Percentiles rank a stretch among this genome's conserved stretches.
Conservation (phyloP, 2,113 vertebrate species). For the Rhinoptilus africanus region DNA sequence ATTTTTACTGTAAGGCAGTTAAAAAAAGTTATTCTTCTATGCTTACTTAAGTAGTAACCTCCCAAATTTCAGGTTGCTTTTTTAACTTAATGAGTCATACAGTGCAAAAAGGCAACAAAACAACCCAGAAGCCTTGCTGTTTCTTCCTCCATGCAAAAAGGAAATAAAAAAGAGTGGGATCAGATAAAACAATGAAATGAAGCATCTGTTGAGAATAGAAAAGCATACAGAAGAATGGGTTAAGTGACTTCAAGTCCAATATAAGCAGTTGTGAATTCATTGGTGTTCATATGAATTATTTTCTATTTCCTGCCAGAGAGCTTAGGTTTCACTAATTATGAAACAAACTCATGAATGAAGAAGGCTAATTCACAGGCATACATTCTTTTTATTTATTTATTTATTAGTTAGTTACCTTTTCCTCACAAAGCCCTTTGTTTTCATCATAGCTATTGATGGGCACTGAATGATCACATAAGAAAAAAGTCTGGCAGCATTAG, state of each 20-base stretch:
- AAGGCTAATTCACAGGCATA: not conserved
- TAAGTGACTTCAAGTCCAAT: not conserved
- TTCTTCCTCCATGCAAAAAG: not conserved
- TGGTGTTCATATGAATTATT: not conserved
- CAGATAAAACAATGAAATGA: not conserved
- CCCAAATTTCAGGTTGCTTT: conserved; percentile 14
- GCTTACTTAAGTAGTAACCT: not conserved
- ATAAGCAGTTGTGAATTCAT: not conserved
- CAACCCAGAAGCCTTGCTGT: not conserved
- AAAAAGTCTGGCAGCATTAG: not conserved
- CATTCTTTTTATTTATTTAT: not conserved
- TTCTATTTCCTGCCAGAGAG: not conserved
- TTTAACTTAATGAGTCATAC: conserved; percentile 38
- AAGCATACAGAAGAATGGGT: not conserved
- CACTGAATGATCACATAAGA: not conserved
- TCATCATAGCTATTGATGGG: not conserved
- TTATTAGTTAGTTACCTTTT: not conserved
- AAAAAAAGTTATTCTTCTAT: not conserved
- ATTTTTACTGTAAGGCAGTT: not conserved
- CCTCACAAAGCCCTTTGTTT: not conserved
- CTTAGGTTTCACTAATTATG: conserved; percentile 8
- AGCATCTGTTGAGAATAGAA: not conserved
- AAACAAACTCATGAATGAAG: not conserved
- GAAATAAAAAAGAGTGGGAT: not conserved
- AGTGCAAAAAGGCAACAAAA: conserved; percentile 18